Conservation (phyloP, 2,797 vertebrate species). For the Hafferia zeledoni region DNA sequence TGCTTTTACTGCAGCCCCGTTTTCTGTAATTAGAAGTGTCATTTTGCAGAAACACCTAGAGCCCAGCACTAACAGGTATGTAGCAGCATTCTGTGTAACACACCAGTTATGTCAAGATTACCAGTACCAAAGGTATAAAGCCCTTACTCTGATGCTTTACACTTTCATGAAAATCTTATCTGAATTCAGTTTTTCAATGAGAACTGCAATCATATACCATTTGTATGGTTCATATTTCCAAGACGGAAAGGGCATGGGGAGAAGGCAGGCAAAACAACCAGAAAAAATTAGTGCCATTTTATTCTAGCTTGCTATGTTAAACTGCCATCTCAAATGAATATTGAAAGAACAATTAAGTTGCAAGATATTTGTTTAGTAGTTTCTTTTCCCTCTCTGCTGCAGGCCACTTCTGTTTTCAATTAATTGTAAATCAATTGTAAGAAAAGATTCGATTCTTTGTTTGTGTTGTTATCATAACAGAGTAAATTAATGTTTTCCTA, state of each 20-base stretch:
- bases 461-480: background rate
- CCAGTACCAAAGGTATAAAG: background rate
- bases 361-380: background rate
- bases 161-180: background rate
- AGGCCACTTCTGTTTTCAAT: background rate
- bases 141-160: background rate
- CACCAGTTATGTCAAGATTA: background rate
- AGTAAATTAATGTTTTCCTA: background rate
- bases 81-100: background rate
- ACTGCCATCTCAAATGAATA: background rate
- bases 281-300: background rate
- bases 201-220: background rate
- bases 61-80: background rate
- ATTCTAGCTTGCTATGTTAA: background rate
- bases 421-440: background rate
- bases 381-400: background rate
- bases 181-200: background rate
- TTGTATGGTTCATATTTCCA: background rate
- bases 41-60: background rate
- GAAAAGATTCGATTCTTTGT: background rate
- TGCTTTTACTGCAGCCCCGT: background rate
- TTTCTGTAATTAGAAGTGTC: background rate
- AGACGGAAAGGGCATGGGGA: background rate
- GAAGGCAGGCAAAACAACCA: background rate
- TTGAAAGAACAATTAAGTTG: background rate